Evolutionary conservation across 2,888 invertebrate species (phyloP).

Genomic region (Microctonus brassicae): DNA sequence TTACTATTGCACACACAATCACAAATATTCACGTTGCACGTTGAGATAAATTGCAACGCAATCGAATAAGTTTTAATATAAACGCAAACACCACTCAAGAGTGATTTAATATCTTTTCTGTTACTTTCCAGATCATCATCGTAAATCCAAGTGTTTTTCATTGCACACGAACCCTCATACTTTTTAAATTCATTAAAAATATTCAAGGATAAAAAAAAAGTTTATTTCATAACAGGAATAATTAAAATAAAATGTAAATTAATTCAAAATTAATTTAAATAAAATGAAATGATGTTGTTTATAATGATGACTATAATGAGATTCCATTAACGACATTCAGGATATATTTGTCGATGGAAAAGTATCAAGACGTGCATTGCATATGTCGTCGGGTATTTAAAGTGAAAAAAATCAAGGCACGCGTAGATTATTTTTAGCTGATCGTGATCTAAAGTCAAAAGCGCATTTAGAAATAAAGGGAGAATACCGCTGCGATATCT

Average conservation of each 20-base stretch:
- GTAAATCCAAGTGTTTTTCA: constrained; percentile 12
- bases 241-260: neutral
- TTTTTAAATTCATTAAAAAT: neutral
- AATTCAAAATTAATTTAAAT: neutral
- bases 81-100: neutral
- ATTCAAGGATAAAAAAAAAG: neutral
- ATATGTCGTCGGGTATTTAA: neutral
- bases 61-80: constrained; percentile 7
- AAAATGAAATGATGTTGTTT: no score
- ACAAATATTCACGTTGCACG: constrained; percentile 25
- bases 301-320: neutral
- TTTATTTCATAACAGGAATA: neutral
- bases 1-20: neutral
- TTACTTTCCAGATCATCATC: constrained; percentile 15
- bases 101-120: constrained; percentile 14
- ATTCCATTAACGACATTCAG: neutral
- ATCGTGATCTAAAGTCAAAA: neutral
- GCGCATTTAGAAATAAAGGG: neutral
- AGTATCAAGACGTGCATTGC: neutral
- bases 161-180: neutral
- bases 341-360: neutral
- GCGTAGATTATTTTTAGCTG: neutral
- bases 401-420: neutral
- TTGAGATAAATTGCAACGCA: constrained; percentile 12
- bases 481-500: neutral